Evolutionary conservation across 2,888 invertebrate genomes (phyloP).

Genomic region (Microplitis deprimator): DNA sequence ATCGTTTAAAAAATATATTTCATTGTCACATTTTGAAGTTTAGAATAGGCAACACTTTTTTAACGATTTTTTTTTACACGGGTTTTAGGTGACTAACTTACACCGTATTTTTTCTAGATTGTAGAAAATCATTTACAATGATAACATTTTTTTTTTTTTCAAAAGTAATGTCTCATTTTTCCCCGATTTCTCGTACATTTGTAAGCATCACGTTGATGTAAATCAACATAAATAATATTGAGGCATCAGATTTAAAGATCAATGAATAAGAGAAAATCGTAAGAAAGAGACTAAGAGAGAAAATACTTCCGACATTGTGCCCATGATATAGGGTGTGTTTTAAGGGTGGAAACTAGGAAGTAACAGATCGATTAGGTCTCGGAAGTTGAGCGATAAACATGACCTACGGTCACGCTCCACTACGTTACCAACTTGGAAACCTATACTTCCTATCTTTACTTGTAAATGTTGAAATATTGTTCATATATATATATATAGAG

Average conservation of each 20-base stretch:
- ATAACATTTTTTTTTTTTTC: no score
- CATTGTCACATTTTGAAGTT: no score
- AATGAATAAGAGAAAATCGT: not conserved
- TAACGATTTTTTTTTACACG: no score
- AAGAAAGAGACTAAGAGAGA: not conserved
- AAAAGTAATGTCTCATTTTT: no score
- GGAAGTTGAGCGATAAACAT: conserved; percentile 58
- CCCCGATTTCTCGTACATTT: not conserved
- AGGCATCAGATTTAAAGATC: not conserved
- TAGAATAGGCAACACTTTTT: no score
- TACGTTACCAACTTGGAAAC: conserved; percentile 44
- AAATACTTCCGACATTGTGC: conserved; percentile 31
- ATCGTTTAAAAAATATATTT: no score
- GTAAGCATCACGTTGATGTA: not conserved
- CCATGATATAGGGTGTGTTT: conserved; percentile 23
- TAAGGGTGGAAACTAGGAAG: conserved; percentile 43
- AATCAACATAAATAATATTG: not conserved
- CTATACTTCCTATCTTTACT: conserved; percentile 15
- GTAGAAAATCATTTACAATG: no score
- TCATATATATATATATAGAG: conserved; percentile 29
- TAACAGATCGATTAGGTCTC: conserved; percentile 58
- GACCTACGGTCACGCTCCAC: conserved; percentile 56
- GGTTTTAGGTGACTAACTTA: no score
- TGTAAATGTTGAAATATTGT: conserved; percentile 17
- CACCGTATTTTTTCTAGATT: no score